phyloP scores from a whole-genome alignment of 37 sponge, comb jelly and placozoan genomes.

The Cliona cf. orientalis region DNA sequence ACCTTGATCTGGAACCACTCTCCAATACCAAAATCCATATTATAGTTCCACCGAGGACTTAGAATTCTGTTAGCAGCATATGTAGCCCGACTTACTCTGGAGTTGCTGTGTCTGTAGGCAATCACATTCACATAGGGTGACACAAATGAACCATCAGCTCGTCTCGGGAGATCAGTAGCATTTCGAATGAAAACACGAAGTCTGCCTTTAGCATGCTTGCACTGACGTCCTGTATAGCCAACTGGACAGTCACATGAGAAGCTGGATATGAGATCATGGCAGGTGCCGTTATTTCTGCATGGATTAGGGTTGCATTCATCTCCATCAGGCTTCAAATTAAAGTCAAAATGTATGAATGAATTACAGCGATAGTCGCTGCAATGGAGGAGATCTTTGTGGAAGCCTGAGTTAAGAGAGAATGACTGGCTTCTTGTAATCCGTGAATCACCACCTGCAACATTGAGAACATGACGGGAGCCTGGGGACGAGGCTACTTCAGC shows the following conservation, averaged over 20 bases:
- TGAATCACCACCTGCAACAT: too few relatives aligned
- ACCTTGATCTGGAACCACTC: constrained; percentile 12
- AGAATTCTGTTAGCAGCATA: neutral
- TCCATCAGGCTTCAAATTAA: too few relatives aligned
- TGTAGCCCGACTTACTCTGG: neutral
- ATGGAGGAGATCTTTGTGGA: too few relatives aligned
- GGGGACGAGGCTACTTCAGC: too few relatives aligned
- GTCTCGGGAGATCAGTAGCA: constrained; percentile 3
- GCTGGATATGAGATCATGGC: neutral
- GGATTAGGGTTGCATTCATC: neutral
- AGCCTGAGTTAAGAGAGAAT: too few relatives aligned
- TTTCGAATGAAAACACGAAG: constrained; percentile 1
- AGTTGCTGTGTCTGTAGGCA: neutral
- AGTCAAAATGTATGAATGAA: too few relatives aligned
- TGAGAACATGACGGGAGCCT: too few relatives aligned
- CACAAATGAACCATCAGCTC: neutral
- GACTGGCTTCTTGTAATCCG: too few relatives aligned
- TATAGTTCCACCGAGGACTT: constrained; percentile 32
- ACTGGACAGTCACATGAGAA: neutral
- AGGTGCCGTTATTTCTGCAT: neutral
- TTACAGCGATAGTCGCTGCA: too few relatives aligned
- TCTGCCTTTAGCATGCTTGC: neutral
- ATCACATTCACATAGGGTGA: constrained; percentile 26
- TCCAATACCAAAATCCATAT: constrained; percentile 10
- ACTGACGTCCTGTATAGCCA: neutral